A percentile compares a stretch with the other conserved stretches of the same genome.
Evolutionary conservation across 92 coral and sea anemone species (phyloP).

Genomic region (Porites lobata): DNA sequence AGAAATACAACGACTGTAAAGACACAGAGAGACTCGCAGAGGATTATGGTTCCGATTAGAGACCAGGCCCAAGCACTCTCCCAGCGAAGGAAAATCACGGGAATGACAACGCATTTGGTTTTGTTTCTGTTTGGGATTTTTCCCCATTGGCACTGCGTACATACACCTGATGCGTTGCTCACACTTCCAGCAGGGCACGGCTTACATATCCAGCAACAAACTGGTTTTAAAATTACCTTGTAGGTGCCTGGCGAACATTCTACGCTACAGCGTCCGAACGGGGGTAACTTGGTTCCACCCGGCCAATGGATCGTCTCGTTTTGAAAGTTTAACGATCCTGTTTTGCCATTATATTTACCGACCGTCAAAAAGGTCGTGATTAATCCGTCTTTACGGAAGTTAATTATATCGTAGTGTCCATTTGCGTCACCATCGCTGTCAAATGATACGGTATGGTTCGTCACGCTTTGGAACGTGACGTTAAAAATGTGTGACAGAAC

Average conservation of each 20-base stretch:
- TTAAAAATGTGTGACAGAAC: slow-evolving; percentile 53
- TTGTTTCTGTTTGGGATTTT: slow-evolving; percentile 53
- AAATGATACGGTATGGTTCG: slow-evolving; percentile 57
- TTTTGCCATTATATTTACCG: slow-evolving; percentile 53
- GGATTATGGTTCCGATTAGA: slow-evolving; percentile 44
- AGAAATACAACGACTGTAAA: slow-evolving; percentile 70
- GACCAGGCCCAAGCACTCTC: slow-evolving; percentile 74
- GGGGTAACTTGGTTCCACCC: slow-evolving; percentile 38
- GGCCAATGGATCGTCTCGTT: slow-evolving; percentile 61
- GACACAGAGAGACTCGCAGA: slow-evolving; percentile 55
- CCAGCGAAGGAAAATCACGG: slow-evolving; percentile 70
- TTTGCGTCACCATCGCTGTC: slow-evolving; percentile 70
- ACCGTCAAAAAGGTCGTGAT: slow-evolving; percentile 26
- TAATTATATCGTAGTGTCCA: slow-evolving; percentile 53
- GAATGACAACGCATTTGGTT: slow-evolving; percentile 72
- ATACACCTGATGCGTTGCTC: slow-evolving; percentile 71
- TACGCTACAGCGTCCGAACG: slow-evolving; percentile 65
- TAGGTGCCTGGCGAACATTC: slow-evolving; percentile 75
- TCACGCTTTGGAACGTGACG: slow-evolving; percentile 52
- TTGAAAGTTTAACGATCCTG: slow-evolving; percentile 22
- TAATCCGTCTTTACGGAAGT: slow-evolving; percentile 20
- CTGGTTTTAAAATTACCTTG: slow-evolving; percentile 48
- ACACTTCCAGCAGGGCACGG: slow-evolving; percentile 63
- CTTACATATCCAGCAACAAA: slow-evolving; percentile 87
- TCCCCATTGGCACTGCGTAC: slow-evolving; percentile 63